Evolutionary conservation across 2,113 vertebrate genomes (phyloP).

Genomic region (Coracopsis vasa): DNA sequence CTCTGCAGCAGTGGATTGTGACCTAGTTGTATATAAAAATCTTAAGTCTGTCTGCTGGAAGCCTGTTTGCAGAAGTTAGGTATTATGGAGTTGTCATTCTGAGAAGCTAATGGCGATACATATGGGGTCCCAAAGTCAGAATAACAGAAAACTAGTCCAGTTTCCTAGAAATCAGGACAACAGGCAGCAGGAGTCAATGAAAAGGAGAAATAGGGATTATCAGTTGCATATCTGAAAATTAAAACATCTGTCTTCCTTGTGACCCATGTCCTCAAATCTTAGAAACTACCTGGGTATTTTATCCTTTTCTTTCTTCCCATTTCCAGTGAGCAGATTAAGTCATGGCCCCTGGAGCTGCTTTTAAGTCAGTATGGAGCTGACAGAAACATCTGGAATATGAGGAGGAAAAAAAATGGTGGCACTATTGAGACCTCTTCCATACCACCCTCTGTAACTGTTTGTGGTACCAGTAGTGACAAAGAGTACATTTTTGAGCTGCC

Average conservation of each 20-base stretch:
- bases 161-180: not conserved
- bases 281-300: not conserved
- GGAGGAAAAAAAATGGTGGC: not conserved
- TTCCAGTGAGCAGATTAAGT: not conserved
- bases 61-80: not conserved
- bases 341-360: not conserved
- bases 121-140: not conserved
- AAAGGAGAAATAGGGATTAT: not conserved
- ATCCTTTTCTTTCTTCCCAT: not conserved
- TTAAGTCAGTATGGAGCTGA: not conserved
- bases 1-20: not conserved
- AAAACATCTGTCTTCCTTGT: not conserved
- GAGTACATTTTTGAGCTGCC: not conserved
- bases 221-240: not conserved
- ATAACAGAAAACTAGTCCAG: not conserved
- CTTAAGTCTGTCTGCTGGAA: not conserved
- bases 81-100: not conserved
- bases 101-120: not conserved
- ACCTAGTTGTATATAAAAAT: not conserved
- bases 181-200: not conserved
- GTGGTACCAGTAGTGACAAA: not conserved
- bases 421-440: not conserved
- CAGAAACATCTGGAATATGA: not conserved
- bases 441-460: not conserved
- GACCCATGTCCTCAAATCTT: not conserved